Conservation (phyloP, 2,888 invertebrate genomes). For the Acronicta alni region DNA sequence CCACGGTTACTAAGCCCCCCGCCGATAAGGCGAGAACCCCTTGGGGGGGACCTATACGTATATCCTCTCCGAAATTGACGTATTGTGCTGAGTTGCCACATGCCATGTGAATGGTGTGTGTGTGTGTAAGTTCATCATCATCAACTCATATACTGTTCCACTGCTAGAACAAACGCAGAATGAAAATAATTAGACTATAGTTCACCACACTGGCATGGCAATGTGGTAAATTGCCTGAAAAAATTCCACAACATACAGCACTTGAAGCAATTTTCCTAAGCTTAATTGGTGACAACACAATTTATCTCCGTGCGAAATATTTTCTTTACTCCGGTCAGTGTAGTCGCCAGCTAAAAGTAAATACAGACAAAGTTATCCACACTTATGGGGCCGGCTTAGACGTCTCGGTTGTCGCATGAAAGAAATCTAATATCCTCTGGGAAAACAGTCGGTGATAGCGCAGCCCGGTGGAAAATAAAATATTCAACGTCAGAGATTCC, state of each 20-base stretch:
- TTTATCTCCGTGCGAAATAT: slow-evolving; percentile 57
- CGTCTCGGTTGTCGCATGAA: slow-evolving; percentile 61
- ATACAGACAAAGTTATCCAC: slow-evolving; percentile 66
- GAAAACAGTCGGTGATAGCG: slow-evolving; percentile 74
- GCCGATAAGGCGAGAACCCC: no score
- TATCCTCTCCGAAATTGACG: no score
- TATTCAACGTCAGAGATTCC: slow-evolving; percentile 71
- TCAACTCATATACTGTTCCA: no score
- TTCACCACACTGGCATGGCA: no score
- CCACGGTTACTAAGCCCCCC: no score
- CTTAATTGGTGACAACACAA: slow-evolving; percentile 61
- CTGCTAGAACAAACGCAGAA: no score
- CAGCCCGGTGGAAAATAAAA: slow-evolving; percentile 72
- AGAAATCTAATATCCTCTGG: slow-evolving; percentile 78
- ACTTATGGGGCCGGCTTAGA: slow-evolving; percentile 58
- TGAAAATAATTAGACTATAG: no score
- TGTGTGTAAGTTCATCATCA: no score
- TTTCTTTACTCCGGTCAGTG: slow-evolving; percentile 39
- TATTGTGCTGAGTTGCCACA: no score
- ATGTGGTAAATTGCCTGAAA: slow-evolving; percentile 32
- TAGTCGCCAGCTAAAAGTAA: slow-evolving; percentile 55
- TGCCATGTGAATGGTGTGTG: no score
- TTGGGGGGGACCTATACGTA: no score
- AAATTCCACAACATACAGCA: slow-evolving; percentile 42
- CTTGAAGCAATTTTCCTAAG: slow-evolving; percentile 54